These are phyloP conservation scores for Chrysina gloriosa DNA, from an alignment of 2,888 invertebrate species.

Conservation along the genomic window DNA sequence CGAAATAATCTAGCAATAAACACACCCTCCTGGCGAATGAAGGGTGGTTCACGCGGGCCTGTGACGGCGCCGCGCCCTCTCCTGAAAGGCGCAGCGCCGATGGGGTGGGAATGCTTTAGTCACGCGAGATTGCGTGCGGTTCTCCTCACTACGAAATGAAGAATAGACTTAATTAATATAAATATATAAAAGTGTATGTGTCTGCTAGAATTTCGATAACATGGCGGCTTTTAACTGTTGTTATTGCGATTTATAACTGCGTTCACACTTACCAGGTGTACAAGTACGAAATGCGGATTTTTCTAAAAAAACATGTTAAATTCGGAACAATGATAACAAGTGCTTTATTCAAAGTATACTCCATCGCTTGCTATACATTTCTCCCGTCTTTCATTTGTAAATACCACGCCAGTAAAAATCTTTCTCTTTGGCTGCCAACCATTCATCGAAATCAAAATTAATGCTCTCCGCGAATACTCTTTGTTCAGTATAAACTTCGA, in stretches of 20 bases:
- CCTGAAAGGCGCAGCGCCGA: conserved; percentile 57
- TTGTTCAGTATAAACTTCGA: too few species aligned
- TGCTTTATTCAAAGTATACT: too few species aligned
- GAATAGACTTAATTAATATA: conserved; percentile 49
- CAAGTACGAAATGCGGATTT: not conserved
- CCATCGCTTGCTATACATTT: too few species aligned
- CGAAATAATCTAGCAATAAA: conserved; percentile 42
- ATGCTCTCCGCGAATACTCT: too few species aligned
- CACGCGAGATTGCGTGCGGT: conserved; percentile 51
- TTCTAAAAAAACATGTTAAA: not conserved
- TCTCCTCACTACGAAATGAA: conserved; percentile 43
- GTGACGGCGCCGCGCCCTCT: conserved; percentile 61
- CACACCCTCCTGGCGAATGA: conserved; percentile 39
- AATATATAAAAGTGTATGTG: conserved; percentile 24
- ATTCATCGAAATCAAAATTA: too few species aligned
- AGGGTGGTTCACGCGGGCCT: conserved; percentile 39
- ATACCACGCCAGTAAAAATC: too few species aligned
- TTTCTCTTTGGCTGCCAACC: too few species aligned
- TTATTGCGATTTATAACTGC: not conserved
- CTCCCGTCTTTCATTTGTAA: too few species aligned
- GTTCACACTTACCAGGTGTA: not conserved
- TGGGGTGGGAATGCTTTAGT: conserved; percentile 49
- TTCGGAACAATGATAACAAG: too few species aligned
- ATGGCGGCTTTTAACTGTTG: not conserved
- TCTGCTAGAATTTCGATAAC: not conserved